Percentiles rank a stretch among this genome's conserved stretches.
These are phyloP conservation scores for Drosophila paramelanica DNA, from an alignment of 2,888 invertebrate genomes.

Conservation along the genomic window DNA sequence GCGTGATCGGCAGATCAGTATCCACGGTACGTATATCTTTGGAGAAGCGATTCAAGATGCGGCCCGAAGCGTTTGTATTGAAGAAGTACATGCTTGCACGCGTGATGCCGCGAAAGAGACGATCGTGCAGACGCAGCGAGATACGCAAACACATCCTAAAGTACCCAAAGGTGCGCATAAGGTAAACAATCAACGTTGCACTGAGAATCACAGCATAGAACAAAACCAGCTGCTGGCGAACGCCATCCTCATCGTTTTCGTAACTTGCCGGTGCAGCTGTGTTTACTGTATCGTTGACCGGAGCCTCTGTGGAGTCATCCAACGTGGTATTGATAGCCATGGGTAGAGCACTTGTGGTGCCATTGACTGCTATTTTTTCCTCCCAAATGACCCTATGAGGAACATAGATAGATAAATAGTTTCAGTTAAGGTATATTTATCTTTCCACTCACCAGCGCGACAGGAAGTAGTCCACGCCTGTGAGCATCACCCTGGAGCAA, in stretches of 20 bases:
- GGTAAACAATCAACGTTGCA: slow-evolving; percentile 85
- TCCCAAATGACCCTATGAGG: slow-evolving; percentile 84
- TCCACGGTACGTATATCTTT: slow-evolving; percentile 90
- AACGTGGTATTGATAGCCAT: slow-evolving; percentile 17
- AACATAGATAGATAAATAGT: slow-evolving; percentile 10
- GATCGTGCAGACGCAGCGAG: slow-evolving; percentile 91
- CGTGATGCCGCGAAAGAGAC: slow-evolving; percentile 91
- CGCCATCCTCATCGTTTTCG: slow-evolving; percentile 47
- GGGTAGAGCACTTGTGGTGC: slow-evolving; percentile 13
- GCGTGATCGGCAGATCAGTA: slow-evolving; percentile 86
- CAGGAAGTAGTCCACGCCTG: slow-evolving; percentile 90
- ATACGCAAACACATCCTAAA: slow-evolving; percentile 91
- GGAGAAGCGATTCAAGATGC: slow-evolving; percentile 90
- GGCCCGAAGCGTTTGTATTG: slow-evolving; percentile 89
- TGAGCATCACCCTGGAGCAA: slow-evolving; percentile 88
- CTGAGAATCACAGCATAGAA: slow-evolving; percentile 81
- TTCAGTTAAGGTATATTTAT: neutral
- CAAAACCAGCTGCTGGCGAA: slow-evolving; percentile 76
- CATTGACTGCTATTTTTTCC: slow-evolving; percentile 71
- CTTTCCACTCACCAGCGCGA: slow-evolving; percentile 87
- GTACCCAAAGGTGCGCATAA: slow-evolving; percentile 88
- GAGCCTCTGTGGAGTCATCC: slow-evolving; percentile 11
- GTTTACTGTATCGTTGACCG: slow-evolving; percentile 39
- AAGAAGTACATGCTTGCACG: slow-evolving; percentile 91
- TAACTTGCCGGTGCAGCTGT: slow-evolving; percentile 3